Evolutionary conservation across 2,797 vertebrate species (phyloP), one percentile per base, ranked within the genome.

Genomic region (Hafferia zeledoni): DNA sequence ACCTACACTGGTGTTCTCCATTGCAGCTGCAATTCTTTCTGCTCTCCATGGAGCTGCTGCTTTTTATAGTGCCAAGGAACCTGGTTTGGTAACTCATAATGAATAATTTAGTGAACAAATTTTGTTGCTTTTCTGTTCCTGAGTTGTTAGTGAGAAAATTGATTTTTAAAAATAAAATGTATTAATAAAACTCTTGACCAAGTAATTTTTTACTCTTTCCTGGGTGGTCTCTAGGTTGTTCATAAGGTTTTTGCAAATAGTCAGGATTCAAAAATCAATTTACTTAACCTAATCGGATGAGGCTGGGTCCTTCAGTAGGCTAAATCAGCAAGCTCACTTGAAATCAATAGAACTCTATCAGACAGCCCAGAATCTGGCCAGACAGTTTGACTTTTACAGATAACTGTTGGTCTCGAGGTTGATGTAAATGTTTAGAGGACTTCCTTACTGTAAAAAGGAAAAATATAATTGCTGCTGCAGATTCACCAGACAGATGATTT

Each of bases 241-340:
- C 59, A 17, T 56, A 49, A 68, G 33, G 8, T 31, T 91, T 83
- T 90, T 92, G 50, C 70, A 95, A 94, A 74, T 89, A 61, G 47
- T 82, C 59, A 81, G 53, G 50, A 89, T 93, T 94, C 47, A 80
- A 75, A 93, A 95, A 93, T 84, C 85, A 89, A 74, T 93, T 88
- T 93, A 61, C 46, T 78, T 83, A 83, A 56, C 33, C 37, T 91
- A 92, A 88, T 88, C 10, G 11, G 49, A 47, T 88, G 65, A 84
- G 56, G 37, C 43, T 60, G 39, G 28, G 27, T 65, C 90, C 82
- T 92, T 93, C 72, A 71, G 69, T 13, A 71, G 76, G 39, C 55
- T 87, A 88, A 84, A 93, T 72, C 83, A 83, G 61, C 69, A 91
- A 61, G 53, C 56, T 77, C 30, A 16, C 61, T 71, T 55, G 57